Base-by-base conservation (phyloP, 30 jellyfish, hydroid and myxozoan genomes). In the Nemopilema nomurai region DNA sequence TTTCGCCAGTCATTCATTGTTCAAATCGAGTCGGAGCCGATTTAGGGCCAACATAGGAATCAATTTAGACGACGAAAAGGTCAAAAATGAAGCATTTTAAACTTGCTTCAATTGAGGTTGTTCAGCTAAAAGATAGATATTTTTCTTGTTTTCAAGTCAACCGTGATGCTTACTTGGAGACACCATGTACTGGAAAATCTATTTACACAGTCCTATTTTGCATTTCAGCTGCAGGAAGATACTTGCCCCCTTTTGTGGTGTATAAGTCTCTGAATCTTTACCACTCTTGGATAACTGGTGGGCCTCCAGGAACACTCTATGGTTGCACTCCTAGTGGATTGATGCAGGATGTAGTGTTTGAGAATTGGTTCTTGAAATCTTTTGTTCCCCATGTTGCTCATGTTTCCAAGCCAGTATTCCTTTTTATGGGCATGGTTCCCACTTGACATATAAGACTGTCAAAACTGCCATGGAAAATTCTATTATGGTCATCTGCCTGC, bases 131-230 rank as follows among this genome's bases (percentile, higher is more conserved):
- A n/a, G n/a, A n/a, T n/a, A n/a, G n/a, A n/a, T n/a, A n/a, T n/a
- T n/a, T n/a, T n/a, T n/a, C n/a, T n/a, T n/a, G n/a, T n/a, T n/a
- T n/a, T n/a, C n/a, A n/a, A n/a, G n/a, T n/a, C n/a, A n/a, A n/a
- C n/a, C n/a, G n/a, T n/a, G n/a, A 80, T 67, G 90, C 49, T 4
- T n/a, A n/a, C n/a, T n/a, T n/a, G 64, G 83, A 64, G 27, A 73
- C 28, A 1, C 72, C 82, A 9, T 63, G 74, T 16, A 69, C 32
- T 19, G 95, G 91, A 22, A 76, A 86, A 31, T 53, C 84, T 30
- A 76, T 86, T 86, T 86, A 24, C 81, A 86, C 95, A 8, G 95
- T 76, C 22, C 95, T 88, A 19, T 79, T 81, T 81, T 80, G 94
- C 81, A 90, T 89, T 16, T 29, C 31, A 67, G 96, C 90, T 23